phyloP scores from a whole-genome alignment of 92 coral and sea anemone genomes.

The Heliopora coerulea region DNA sequence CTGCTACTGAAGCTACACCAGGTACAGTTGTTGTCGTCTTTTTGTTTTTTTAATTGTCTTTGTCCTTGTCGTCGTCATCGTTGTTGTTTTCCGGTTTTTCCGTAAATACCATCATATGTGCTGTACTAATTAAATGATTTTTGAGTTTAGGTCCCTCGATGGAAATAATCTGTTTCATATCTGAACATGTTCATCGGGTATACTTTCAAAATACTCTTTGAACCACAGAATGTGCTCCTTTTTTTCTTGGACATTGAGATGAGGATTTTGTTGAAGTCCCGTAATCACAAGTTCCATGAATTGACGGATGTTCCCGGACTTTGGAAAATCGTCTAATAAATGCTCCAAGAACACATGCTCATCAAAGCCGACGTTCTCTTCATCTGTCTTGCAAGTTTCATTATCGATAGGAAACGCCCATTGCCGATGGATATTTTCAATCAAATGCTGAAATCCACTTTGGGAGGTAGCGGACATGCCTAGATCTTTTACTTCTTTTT shows the following conservation, averaged over 20 bases:
- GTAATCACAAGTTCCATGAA: slow-evolving; percentile 93
- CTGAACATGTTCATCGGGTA: slow-evolving; percentile 78
- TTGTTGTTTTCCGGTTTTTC: too few relatives aligned
- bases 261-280: slow-evolving; percentile 92
- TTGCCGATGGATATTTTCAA: slow-evolving; percentile 66
- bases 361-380: slow-evolving; percentile 76
- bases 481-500: slow-evolving; percentile 27
- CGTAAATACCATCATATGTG: too few relatives aligned
- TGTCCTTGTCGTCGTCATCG: too few relatives aligned
- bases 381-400: slow-evolving; percentile 81
- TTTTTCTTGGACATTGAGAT: slow-evolving; percentile 70
- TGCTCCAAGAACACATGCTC: slow-evolving; percentile 91
- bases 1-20: too few relatives aligned
- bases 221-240: slow-evolving; percentile 83
- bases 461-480: slow-evolving; percentile 9
- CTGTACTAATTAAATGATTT: too few relatives aligned
- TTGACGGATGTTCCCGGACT: slow-evolving; percentile 81
- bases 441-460: slow-evolving; percentile 77
- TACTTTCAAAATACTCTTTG: slow-evolving; percentile 72
- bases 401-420: slow-evolving; percentile 95
- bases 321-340: slow-evolving; percentile 77
- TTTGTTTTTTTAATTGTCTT: too few relatives aligned
- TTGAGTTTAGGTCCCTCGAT: too few relatives aligned
- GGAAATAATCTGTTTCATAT: slow-evolving; percentile 30
- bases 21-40: too few relatives aligned